phyloP scores from a whole-genome alignment of 1,140 invertebrate genomes.

The Orius insidiosus region DNA sequence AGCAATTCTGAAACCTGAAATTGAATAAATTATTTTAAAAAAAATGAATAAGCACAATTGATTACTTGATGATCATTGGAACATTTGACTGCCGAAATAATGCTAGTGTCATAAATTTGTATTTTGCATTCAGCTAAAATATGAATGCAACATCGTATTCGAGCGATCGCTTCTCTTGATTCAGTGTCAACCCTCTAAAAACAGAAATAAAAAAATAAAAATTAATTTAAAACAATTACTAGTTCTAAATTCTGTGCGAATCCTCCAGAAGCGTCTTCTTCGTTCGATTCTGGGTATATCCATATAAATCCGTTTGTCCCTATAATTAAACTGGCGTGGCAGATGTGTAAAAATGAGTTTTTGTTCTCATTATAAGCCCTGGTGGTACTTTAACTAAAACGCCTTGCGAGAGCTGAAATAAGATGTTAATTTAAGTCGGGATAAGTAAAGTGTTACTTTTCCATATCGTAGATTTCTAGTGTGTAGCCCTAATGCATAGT shows the following conservation, averaged over 20 bases:
- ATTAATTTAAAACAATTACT: slow-evolving; percentile 21
- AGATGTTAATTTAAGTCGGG: slow-evolving; percentile 3
- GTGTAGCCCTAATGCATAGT: slow-evolving; percentile 84
- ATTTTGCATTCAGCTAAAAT: slow-evolving; percentile 70
- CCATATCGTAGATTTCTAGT: slow-evolving; percentile 95
- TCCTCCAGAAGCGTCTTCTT: slow-evolving; percentile 57
- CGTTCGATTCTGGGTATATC: slow-evolving; percentile 51
- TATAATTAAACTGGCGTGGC: slow-evolving; percentile 79
- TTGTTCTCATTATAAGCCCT: slow-evolving; percentile 80
- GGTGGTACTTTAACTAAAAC: slow-evolving; percentile 81
- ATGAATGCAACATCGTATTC: slow-evolving; percentile 77
- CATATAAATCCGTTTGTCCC: slow-evolving; percentile 96
- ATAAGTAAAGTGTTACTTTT: slow-evolving; percentile 42
- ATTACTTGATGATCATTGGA: slow-evolving; percentile 60
- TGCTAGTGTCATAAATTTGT: slow-evolving; percentile 81
- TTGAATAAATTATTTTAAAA: slow-evolving; percentile 11
- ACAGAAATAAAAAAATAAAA: slow-evolving; percentile 2
- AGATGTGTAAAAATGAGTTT: slow-evolving; percentile 91
- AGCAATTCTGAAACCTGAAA: slow-evolving; percentile 48
- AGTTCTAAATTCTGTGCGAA: slow-evolving; percentile 64
- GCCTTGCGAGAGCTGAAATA: slow-evolving; percentile 56
- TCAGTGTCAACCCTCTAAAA: slow-evolving; percentile 45
- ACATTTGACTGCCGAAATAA: slow-evolving; percentile 80
- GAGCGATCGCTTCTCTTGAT: slow-evolving; percentile 66
- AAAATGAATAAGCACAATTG: slow-evolving; percentile 3